Evolutionary conservation across 2,888 invertebrate species (phyloP), one percentile per base, ranked within the genome.

Genomic region (Campaea margaritaria): DNA sequence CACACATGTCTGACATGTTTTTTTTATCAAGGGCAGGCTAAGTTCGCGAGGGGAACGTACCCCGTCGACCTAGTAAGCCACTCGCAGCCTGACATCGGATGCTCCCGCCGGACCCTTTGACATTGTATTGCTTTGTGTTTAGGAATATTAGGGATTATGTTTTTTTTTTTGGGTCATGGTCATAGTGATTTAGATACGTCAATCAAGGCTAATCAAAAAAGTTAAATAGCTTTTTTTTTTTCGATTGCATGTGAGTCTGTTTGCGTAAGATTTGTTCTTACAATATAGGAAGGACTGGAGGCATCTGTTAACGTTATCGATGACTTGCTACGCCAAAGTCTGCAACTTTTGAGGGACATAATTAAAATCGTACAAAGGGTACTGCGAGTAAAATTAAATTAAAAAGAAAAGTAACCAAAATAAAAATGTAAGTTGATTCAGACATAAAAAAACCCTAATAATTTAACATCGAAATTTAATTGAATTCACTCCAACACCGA

Each of bases 51-150:
- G 68, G 67, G 67, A 50, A 14, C 56, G 65, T 60, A 61, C 67
- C 68, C 64, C 51, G 46, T 49, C 67, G 69, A 69, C 69, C 69
- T 56, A 69, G 54, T 69, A 47, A 69, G 62, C 64, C 58, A 67
- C 65, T 69, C 65, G 55, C 51, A 54, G 48, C 8, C 31, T 31
- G 31, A 31, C 31, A 48, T 48, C 62, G 36, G 47, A 47, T 42
- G 28, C 56, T 47, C 58, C 60, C 51, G 52, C 44, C 60, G 62
- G 61, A 57, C 61, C 62, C 65, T 67, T 62, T 63, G 57, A 65
- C 63, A 64, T 65, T 67, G 58, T 39, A 44, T 44, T 61, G 63
- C 63, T 60, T 67, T 63, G 46, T 56, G 38, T 48, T 52, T 65
- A 53, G 59, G 62, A 64, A 61, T 50, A 10, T 43, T 14, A 5